phyloP scores from a whole-genome alignment of 2,113 vertebrate species.

The Conger conger region DNA sequence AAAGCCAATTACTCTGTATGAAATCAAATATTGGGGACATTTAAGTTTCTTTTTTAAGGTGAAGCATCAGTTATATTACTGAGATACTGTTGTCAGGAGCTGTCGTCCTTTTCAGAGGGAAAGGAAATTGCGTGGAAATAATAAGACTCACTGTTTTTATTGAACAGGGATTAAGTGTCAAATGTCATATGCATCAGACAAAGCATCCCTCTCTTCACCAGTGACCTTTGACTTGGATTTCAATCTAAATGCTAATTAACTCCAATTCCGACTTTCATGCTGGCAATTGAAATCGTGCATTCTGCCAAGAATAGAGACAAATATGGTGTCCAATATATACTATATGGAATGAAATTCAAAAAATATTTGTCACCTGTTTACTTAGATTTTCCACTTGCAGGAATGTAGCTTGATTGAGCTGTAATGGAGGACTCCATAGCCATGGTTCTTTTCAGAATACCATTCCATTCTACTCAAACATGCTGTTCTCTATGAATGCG shows the following conservation, averaged over 20 bases:
- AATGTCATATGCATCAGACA: constrained; percentile 36
- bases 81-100: neutral
- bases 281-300: neutral
- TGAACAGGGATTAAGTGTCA: constrained; percentile 20
- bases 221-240: constrained; percentile 50
- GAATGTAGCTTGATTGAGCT: neutral
- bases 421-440: neutral
- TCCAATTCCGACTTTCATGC: neutral
- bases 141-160: constrained; percentile 38
- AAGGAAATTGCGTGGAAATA: constrained; percentile 18
- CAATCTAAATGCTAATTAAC: constrained; percentile 65
- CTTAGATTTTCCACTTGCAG: neutral
- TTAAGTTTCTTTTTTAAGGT: neutral
- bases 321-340: neutral
- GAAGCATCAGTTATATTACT: neutral
- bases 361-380: neutral
- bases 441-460: neutral
- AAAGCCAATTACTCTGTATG: neutral
- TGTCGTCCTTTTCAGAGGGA: neutral
- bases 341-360: neutral
- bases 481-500: neutral
- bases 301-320: constrained; percentile 9
- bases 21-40: neutral
- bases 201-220: constrained; percentile 33
- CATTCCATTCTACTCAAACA: neutral